Base-by-base conservation (phyloP, 2,113 vertebrate species). In the Rostratula benghalensis region DNA sequence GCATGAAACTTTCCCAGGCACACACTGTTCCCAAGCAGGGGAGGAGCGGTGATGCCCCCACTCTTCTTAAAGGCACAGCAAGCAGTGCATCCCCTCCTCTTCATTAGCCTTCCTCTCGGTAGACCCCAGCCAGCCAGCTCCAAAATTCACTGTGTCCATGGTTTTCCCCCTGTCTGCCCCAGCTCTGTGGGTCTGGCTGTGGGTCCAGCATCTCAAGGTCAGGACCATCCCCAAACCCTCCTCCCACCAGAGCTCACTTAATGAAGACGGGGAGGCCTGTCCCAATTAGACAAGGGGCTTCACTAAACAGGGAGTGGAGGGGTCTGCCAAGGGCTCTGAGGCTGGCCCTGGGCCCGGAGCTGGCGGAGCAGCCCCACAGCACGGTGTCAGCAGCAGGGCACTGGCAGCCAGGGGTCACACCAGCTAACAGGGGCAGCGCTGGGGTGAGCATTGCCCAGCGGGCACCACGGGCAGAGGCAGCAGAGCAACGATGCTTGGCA, bases 211-310 rank as follows among this genome's bases (percentile, higher is more conserved):
- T 64, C 54, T 64, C 39, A 73, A 21, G 76, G 51, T 54, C 94
- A 75, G 83, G 50, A 77, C 71, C 2, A 0, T 70, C 37, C 79
- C 33, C 7, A 57, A 81, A 39, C 30, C 76, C 89, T 77, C 93
- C 95, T 94, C 94, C 89, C 10, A 1, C 69, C 68, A 23, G 86
- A 77, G 76, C 90, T 87, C 6, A 27, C 86, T 95, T 94, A 97
- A 95, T 59, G 89, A 95, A 96, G 70, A 74, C 94, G 94, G 53
- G 96, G 81, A 45, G 10, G 90, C 89, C 81, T 97, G 96, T 75
- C 95, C 97, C 91, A 96, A 83, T 97, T 97, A 97, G 89, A 90
- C 87, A 48, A 91, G 91, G 94, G 87, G 87, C 90, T 95, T 89
- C 93, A 75, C 94, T 97, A 94, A 93, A 70, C 71, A 82, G 83